Evolutionary conservation across 1,140 invertebrate species (phyloP), one percentile per base, ranked within the genome.

Genomic region (Pseudomyrmex flavicornis): DNA sequence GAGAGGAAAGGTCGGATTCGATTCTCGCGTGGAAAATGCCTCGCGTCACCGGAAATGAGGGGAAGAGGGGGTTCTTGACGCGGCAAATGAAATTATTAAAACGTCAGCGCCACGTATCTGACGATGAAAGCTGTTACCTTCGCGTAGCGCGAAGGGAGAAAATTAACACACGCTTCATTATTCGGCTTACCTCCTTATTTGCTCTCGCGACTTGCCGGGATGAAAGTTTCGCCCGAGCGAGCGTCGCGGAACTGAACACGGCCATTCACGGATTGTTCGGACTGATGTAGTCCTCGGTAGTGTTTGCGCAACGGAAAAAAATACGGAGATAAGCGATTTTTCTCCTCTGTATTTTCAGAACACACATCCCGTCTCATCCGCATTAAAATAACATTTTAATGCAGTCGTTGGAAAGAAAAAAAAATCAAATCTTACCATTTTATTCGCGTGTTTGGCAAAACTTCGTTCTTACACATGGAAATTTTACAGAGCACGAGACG

Each of bases 81-180:
- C 72, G 73, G 46, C 85, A 83, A 89, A 89, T 88, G 88, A 88
- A 89, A 89, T 89, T 89, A 89, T 89, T 88, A 89, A 89, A 89
- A 88, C 85, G 88, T 89, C 88, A 89, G 87, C 88, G 85, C 85
- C 88, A 89, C 74, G 88, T 88, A 66, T 73, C 66, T 22, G 86
- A 63, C 69, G 84, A 80, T 76, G 84, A 83, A 80, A 85, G 86
- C 68, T 62, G 72, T 50, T 79, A 69, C 63, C 17, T 17, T 17
- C 22, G n/a, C 54, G 82, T 79, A 26, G 26, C 54, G 12, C 44
- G 66, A 26, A 50, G 76, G 54, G 54, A 20, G 76, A 80, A 72
- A 80, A 80, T 80, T 80, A 80, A 72, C 75, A 83, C 73, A 61
- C 26, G 61, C 74, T 5, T 52, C 74, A 56, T 79, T 59, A 79